These are phyloP conservation scores for Onthophagus sagittarius DNA, from an alignment of 2,888 invertebrate genomes.

Conservation along the genomic window DNA sequence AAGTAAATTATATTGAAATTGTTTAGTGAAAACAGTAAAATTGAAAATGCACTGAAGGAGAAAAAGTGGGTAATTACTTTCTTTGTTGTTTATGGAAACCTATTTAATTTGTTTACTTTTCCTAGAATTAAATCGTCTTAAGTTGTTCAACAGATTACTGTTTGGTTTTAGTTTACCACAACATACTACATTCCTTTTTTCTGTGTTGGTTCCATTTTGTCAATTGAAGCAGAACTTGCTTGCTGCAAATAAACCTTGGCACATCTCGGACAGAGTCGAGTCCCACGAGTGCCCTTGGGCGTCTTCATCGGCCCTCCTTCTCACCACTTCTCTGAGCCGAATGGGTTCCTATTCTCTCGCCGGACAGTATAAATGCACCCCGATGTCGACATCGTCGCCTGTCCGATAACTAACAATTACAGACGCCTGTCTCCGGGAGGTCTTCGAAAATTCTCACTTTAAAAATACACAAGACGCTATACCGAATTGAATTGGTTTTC, in stretches of 20 bases:
- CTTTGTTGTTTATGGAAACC: background rate
- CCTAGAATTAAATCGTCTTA: no score
- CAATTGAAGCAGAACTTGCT: background rate
- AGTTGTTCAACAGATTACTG: background rate
- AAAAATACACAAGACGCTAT: slow-evolving; percentile 8
- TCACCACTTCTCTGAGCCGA: background rate
- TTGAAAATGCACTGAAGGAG: background rate
- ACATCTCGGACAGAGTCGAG: background rate
- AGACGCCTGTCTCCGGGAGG: background rate
- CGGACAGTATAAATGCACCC: background rate
- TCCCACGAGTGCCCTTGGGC: background rate
- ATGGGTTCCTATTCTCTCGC: background rate
- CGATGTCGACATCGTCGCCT: background rate
- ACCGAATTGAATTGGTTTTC: background rate
- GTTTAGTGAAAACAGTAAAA: no score
- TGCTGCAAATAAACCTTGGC: background rate
- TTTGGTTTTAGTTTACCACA: background rate
- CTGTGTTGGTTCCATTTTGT: background rate
- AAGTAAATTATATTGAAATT: no score
- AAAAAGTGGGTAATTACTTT: background rate
- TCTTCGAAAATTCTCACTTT: slow-evolving; percentile 1
- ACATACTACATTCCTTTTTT: background rate
- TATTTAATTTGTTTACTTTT: no score
- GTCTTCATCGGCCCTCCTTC: background rate
- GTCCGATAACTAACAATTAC: slow-evolving; percentile 12